phyloP scores from a whole-genome alignment of 2,113 vertebrate genomes.

The Cephalopterus ornatus region DNA sequence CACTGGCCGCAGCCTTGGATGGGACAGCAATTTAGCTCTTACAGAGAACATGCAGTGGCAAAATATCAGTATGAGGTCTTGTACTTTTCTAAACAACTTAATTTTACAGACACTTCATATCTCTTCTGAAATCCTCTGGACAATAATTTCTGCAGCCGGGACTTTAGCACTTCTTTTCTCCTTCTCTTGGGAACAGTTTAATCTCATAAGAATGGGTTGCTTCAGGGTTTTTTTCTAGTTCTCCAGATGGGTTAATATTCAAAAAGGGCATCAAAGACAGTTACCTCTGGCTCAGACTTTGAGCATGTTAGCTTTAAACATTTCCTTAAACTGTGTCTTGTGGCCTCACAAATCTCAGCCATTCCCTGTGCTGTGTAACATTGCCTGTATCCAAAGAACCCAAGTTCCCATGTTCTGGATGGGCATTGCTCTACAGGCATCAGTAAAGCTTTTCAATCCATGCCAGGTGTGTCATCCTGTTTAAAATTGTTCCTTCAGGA shows the following conservation, averaged over 20 bases:
- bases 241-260: background rate
- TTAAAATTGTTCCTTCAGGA: background rate
- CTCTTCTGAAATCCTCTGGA: background rate
- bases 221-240: background rate
- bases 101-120: background rate
- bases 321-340: background rate
- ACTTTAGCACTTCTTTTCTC: background rate
- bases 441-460: background rate
- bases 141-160: background rate
- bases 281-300: background rate
- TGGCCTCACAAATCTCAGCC: background rate
- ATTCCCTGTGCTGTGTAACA: background rate
- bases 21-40: background rate
- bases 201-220: background rate
- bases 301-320: background rate
- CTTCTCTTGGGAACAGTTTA: background rate
- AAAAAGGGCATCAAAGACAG: background rate
- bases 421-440: background rate
- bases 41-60: background rate
- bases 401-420: background rate
- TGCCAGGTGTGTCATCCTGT: background rate
- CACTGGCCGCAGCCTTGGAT: background rate
- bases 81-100: background rate
- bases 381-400: accelerated
- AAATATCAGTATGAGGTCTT: background rate